These are phyloP conservation scores for Ariopsis seemanni DNA, from an alignment of 2,113 vertebrate species.

Conservation along the genomic window DNA sequence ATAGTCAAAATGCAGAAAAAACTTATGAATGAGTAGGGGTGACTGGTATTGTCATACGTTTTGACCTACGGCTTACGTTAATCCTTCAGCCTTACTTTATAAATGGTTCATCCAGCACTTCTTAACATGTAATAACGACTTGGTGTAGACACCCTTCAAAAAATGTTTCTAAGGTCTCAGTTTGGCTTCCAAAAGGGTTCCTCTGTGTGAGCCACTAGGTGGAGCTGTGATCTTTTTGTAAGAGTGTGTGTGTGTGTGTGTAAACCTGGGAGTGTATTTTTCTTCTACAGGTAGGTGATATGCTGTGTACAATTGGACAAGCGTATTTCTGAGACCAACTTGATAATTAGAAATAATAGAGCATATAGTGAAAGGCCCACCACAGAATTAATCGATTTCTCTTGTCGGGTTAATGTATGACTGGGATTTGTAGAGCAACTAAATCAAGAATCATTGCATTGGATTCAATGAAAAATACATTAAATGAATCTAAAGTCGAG, in stretches of 20 bases:
- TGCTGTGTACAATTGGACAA: slow-evolving; percentile 51
- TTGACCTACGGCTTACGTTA: not conserved
- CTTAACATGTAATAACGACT: not conserved
- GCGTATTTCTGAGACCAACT: slow-evolving; percentile 53
- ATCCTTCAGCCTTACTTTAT: not conserved
- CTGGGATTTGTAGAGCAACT: slow-evolving; percentile 48
- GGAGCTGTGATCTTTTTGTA: slow-evolving; percentile 69
- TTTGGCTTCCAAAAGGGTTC: not conserved
- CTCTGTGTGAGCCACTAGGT: slow-evolving; percentile 64
- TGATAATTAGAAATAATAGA: slow-evolving; percentile 60
- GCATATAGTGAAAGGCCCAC: slow-evolving; percentile 49
- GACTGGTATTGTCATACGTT: not conserved
- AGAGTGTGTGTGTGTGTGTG: not conserved
- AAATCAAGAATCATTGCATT: slow-evolving; percentile 50
- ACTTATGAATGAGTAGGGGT: too few species aligned
- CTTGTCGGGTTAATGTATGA: slow-evolving; percentile 54
- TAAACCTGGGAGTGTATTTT: slow-evolving; percentile 27
- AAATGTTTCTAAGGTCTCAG: not conserved
- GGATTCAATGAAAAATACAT: slow-evolving; percentile 35
- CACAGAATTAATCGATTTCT: slow-evolving; percentile 58
- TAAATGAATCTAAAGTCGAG: slow-evolving; percentile 15
- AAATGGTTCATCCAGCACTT: not conserved
- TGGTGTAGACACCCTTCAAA: not conserved
- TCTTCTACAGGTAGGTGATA: slow-evolving; percentile 44
- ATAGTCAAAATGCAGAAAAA: too few species aligned